These are phyloP conservation scores for Solenopsis invicta DNA, from an alignment of 1,140 invertebrate genomes.

Conservation along the genomic window DNA sequence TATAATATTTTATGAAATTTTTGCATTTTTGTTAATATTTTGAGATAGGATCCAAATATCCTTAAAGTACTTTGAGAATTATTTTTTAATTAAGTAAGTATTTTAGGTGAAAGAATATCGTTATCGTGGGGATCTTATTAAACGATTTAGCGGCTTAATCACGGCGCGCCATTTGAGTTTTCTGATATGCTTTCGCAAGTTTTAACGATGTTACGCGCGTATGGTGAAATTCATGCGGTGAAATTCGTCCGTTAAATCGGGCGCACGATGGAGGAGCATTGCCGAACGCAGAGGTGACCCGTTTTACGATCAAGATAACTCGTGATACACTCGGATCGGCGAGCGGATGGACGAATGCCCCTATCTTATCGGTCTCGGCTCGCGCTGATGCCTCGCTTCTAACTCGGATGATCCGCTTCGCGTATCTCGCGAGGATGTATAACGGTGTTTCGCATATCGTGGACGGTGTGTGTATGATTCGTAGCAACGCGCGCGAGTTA, in stretches of 20 bases:
- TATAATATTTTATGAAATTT: too few relatives aligned
- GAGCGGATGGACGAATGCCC: background rate
- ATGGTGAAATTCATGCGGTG: constrained; percentile 53
- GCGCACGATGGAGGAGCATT: constrained; percentile 14
- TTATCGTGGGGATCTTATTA: background rate
- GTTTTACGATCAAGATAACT: constrained; percentile 44
- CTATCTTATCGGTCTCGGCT: background rate
- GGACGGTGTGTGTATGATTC: background rate
- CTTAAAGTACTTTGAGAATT: background rate
- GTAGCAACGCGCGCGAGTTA: background rate
- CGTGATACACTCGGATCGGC: background rate
- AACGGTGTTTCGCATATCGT: background rate
- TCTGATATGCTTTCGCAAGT: constrained; percentile 56
- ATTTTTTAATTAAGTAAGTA: background rate
- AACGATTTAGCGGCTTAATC: constrained; percentile 7
- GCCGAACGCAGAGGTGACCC: constrained; percentile 38
- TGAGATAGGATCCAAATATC: background rate
- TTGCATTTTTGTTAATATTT: too few relatives aligned
- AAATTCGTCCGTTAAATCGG: constrained; percentile 57
- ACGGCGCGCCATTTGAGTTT: constrained; percentile 24
- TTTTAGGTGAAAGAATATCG: background rate
- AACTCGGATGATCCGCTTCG: background rate
- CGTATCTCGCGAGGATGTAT: too few relatives aligned
- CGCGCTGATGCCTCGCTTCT: background rate
- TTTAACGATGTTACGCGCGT: constrained; percentile 46